phyloP scores from a whole-genome alignment of 2,797 vertebrate species.

The Tamandua tetradactyla region DNA sequence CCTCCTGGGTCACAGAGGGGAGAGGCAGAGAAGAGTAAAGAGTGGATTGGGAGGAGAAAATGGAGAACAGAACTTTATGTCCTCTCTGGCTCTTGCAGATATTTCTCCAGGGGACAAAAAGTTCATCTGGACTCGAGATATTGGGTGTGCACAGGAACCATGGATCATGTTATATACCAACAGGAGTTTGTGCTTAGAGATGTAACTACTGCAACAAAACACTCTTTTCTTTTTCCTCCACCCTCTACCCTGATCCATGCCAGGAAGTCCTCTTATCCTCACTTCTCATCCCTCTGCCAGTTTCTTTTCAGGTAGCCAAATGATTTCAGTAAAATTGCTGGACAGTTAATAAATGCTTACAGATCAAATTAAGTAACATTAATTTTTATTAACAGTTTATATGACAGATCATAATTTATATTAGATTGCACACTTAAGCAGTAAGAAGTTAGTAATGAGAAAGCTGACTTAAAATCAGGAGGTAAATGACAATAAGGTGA shows the following conservation, averaged over 20 bases:
- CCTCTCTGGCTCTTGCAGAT: not conserved
- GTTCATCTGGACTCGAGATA: not conserved
- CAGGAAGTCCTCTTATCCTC: not conserved
- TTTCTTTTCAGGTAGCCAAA: not conserved
- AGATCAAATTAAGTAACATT: not conserved
- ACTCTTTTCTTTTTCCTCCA: not conserved
- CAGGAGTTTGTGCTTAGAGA: not conserved
- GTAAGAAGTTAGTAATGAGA: not conserved
- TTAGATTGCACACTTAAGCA: not conserved
- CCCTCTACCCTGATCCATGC: not conserved
- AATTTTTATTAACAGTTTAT: slow-evolving; percentile 1
- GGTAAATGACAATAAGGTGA: not conserved
- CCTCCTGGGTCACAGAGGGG: not conserved
- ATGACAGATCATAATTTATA: slow-evolving; percentile 16
- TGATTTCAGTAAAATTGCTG: not conserved
- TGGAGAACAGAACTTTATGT: not conserved
- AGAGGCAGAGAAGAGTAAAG: not conserved
- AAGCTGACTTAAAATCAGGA: slow-evolving; percentile 25
- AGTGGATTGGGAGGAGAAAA: not conserved
- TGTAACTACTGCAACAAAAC: not conserved
- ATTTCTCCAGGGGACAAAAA: not conserved
- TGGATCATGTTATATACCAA: rapidly evolving
- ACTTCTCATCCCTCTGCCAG: not conserved
- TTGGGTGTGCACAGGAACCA: not conserved
- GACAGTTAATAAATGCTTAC: not conserved